Base-by-base conservation (phyloP, 1,140 invertebrate genomes). In the Delia radicum region DNA sequence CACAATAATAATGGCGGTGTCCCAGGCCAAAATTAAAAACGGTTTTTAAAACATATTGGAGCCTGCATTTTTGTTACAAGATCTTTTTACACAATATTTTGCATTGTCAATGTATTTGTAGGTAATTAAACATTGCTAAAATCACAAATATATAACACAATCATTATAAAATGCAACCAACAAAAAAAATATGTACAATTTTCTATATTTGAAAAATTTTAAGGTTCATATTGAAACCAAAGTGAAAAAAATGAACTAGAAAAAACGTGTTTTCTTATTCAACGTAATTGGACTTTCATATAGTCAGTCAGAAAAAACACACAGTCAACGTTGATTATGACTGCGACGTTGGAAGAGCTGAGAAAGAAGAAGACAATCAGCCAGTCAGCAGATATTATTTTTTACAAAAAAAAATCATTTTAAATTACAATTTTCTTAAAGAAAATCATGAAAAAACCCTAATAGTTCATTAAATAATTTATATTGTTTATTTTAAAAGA, bases 231-330 rank as follows among this genome's bases (percentile, higher is more conserved):
- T n/a, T n/a, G n/a, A 21, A 55, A 55, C 6, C n/a, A 55, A 21
- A 55, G 12, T 55, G 18, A 21, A 55, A 55, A 37, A 6, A 15
- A 18, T 55, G 48, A 55, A 55, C 48, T 55, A 55, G 48, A 55
- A 55, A 55, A 55, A 55, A 55, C 48, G 48, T 55, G 48, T 55
- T 55, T 55, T 55, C 48, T 55, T 55, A 55, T 55, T 55, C 21
- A 18, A 55, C 48, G 21, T 55, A 55, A 55, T 55, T 55, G 48
- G 48, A 55, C 48, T 55, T 55, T 55, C 48, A 55, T 55, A 55
- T 55, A 55, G 48, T 55, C n/a, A n/a, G 33, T 37, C 33, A 55
- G 48, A 42, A 42, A n/a, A 42, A 42, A 42, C 37, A 42, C 31
- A 2, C 48, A 55, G 4, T 18, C n/a, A 55, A 21, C 18, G n/a